phyloP scores from a whole-genome alignment of 1,140 invertebrate genomes.

The Pomacea maculata region DNA sequence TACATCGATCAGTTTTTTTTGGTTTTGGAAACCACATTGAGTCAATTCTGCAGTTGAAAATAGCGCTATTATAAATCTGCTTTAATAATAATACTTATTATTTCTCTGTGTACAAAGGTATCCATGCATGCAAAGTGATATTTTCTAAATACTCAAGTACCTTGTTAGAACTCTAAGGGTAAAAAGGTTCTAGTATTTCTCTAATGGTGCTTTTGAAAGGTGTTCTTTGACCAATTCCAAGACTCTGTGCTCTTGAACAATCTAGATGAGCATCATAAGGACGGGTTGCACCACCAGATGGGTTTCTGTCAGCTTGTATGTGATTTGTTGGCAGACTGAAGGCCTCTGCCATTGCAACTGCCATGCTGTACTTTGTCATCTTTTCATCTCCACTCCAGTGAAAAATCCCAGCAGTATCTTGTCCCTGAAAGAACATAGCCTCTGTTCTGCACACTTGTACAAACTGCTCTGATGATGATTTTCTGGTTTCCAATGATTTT shows the following conservation, averaged over 20 bases:
- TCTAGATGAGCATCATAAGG: slow-evolving; percentile 68
- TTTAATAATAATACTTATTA: no score
- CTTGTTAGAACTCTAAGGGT: slow-evolving; percentile 13
- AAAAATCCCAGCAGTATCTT: slow-evolving; percentile 64
- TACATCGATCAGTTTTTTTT: no score
- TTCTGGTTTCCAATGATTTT: background rate
- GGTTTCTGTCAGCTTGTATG: slow-evolving; percentile 48
- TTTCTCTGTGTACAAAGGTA: no score
- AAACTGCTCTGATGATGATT: background rate
- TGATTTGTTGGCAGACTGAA: slow-evolving; percentile 65
- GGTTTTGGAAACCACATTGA: no score
- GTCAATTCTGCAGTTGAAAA: no score
- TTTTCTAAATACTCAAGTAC: no score
- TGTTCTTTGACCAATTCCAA: slow-evolving; percentile 65
- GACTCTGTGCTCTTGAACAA: slow-evolving; percentile 58
- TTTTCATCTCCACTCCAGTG: slow-evolving; percentile 70
- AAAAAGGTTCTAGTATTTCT: slow-evolving; percentile 49
- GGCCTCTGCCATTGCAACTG: slow-evolving; percentile 65
- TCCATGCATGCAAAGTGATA: no score
- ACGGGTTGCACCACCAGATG: slow-evolving; percentile 57
- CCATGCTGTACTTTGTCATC: slow-evolving; percentile 72
- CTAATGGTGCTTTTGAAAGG: slow-evolving; percentile 65
- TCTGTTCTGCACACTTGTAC: background rate
- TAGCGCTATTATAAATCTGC: no score
- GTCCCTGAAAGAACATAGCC: slow-evolving; percentile 35